Percentiles rank a stretch among this genome's conserved stretches.
These are phyloP conservation scores for Silvanus unidentatus DNA, from an alignment of 2,888 invertebrate genomes.

Conservation along the genomic window DNA sequence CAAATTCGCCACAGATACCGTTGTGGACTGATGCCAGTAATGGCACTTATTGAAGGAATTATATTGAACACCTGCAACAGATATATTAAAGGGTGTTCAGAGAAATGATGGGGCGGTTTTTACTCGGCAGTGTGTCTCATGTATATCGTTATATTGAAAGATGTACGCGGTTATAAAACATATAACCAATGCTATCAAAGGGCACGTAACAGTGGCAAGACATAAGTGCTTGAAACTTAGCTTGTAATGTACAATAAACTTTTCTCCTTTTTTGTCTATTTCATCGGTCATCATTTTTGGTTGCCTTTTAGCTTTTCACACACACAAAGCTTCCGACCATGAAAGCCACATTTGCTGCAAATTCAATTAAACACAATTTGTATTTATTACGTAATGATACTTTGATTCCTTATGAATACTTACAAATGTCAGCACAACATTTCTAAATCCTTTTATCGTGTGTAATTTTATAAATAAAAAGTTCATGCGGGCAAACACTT, in stretches of 20 bases:
- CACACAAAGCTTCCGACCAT: no score
- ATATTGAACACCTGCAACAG: constrained; percentile 78
- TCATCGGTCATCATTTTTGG: constrained; percentile 1
- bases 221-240: constrained; percentile 75
- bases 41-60: constrained; percentile 92
- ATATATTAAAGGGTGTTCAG: not conserved
- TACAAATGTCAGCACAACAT: no score
- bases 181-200: constrained; percentile 74
- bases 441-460: no score
- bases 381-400: no score
- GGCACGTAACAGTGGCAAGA: constrained; percentile 76
- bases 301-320: not conserved
- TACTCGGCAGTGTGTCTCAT: constrained; percentile 92
- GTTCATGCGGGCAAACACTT: no score
- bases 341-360: not conserved
- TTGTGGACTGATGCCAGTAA: constrained; percentile 89
- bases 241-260: constrained; percentile 60
- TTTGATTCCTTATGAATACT: no score
- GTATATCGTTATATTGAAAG: constrained; percentile 89
- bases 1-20: constrained; percentile 88
- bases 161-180: constrained; percentile 86
- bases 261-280: constrained; percentile 17
- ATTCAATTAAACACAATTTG: not conserved
- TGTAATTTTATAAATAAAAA: no score
- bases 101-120: no score